Evolutionary conservation across 2,888 invertebrate species (phyloP).

Genomic region (Athalia cordata): DNA sequence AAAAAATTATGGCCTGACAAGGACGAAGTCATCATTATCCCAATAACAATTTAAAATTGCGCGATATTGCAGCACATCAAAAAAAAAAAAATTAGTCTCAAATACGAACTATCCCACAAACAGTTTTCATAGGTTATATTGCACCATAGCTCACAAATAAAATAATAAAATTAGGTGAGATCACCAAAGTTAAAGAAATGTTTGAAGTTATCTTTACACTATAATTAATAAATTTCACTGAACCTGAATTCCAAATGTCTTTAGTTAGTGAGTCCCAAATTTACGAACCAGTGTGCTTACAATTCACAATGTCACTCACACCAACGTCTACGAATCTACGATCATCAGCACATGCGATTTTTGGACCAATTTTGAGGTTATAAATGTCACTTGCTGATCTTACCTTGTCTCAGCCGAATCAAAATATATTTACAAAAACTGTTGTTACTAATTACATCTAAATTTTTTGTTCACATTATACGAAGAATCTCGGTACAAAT

Average conservation of each 20-base stretch:
- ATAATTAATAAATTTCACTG: background rate
- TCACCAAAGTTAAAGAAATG: background rate
- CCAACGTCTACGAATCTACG: background rate
- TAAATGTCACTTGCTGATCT: slow-evolving; percentile 13
- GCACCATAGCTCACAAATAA: background rate
- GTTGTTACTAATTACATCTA: background rate
- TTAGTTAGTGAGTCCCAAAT: background rate
- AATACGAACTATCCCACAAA: too few species aligned
- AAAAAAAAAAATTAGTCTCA: too few species aligned
- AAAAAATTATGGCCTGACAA: too few species aligned
- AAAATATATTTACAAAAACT: background rate
- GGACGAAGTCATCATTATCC: too few species aligned
- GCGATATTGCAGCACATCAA: too few species aligned
- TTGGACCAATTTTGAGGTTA: slow-evolving; percentile 31
- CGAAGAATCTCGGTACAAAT: background rate
- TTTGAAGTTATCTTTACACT: background rate
- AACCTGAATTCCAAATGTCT: background rate
- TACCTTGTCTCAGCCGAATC: background rate
- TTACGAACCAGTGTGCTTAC: too few species aligned
- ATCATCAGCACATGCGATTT: slow-evolving; percentile 23
- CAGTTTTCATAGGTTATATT: slow-evolving; percentile 9
- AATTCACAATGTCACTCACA: too few species aligned
- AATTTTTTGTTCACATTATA: background rate
- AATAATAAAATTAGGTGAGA: background rate
- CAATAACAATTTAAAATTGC: too few species aligned